Conservation (phyloP, 2,888 invertebrate genomes). For the Hyposoter dolosus region DNA sequence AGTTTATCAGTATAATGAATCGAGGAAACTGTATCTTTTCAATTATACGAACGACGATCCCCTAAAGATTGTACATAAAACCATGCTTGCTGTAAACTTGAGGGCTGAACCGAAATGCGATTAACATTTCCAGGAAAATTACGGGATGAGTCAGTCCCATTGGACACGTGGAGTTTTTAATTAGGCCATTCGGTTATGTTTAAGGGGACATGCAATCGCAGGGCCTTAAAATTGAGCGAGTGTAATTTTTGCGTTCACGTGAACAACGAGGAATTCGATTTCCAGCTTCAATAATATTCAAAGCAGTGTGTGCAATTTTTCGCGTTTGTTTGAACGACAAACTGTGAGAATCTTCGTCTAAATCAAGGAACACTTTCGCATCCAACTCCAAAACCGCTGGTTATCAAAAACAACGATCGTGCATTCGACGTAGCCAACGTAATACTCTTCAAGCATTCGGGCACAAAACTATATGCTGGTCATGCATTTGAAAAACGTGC, state of each 20-base stretch:
- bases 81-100: neutral
- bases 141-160: neutral
- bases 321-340: neutral
- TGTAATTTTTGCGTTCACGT: neutral
- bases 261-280: neutral
- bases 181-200: neutral
- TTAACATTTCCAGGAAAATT: neutral
- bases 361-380: neutral
- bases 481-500: constrained; percentile 7
- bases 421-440: neutral
- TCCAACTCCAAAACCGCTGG: neutral
- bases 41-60: too few relatives aligned
- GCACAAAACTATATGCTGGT: neutral
- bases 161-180: neutral
- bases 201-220: neutral
- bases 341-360: neutral
- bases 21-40: too few relatives aligned
- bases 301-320: neutral
- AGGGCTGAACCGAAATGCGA: neutral
- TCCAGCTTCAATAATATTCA: neutral
- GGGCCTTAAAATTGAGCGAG: neutral
- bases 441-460: neutral
- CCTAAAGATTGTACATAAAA: neutral
- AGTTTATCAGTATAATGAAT: too few relatives aligned
- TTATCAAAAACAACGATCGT: neutral